Evolutionary conservation across 2,888 invertebrate genomes (phyloP), one percentile per base, ranked within the genome.

Genomic region (Meliscaeva auricollis): DNA sequence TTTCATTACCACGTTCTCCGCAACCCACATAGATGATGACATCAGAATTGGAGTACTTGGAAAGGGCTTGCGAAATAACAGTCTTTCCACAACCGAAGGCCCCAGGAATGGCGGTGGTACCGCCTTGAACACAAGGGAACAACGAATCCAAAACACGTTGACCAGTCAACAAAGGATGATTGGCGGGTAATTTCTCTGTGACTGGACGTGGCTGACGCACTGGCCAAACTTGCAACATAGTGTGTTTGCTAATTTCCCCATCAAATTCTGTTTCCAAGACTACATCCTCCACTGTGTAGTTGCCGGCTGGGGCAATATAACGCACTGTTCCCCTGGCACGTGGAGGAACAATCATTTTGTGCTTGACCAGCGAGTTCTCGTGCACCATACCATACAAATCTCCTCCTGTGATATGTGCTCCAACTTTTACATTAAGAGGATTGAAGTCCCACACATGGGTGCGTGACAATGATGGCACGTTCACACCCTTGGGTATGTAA

Each of bases 21-120:
- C 99, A 99, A 54, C 99, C 99, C 75, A 99, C 99, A 93, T 99
- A 99, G 90, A 99, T 93, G 92, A 99, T 99, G 90, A 99, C 98
- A 93, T 99, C 99, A 64, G 98, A 99, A 94, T 99, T 99, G 91
- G 99, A 99, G 93, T 98, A 99, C 93, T 99, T 99, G 89, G 99
- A 99, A 79, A 99, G 94, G 0, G 99, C 97, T 93, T 99, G 99
- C 0, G 91, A 91, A 62, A 91, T 91, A 7, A 91, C 91, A 35
- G 91, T 91, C 70, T 99, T 99, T 89, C 99, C 99, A 93, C 99
- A 99, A 91, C 99, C 99, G 93, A 99, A 99, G 90, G 99, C 99
- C 68, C 99, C 99, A 88, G 99, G 98, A 93, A 99, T 99, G 89
- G 99, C 99, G 0, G 99, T 99, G 30, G 99, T 99, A 84, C 99